phyloP scores from a whole-genome alignment of 2,113 vertebrate genomes.

The Acrocephalus arundinaceus region DNA sequence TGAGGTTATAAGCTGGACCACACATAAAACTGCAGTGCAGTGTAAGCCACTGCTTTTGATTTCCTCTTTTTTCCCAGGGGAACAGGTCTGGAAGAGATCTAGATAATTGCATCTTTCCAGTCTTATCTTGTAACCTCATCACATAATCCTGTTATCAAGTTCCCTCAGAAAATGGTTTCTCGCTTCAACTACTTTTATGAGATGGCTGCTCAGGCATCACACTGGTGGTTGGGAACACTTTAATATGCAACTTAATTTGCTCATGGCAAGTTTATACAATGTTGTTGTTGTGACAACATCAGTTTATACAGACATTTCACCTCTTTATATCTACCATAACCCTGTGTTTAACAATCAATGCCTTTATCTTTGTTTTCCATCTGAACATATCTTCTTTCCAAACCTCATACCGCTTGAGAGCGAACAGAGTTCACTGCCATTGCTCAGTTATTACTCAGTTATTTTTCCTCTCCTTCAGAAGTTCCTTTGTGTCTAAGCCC shows the following conservation, averaged over 20 bases:
- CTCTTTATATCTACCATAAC: conserved; percentile 18
- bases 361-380: not conserved
- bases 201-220: conserved; percentile 14
- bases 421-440: not conserved
- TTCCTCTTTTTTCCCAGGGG: not conserved
- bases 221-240: not conserved
- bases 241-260: conserved; percentile 21
- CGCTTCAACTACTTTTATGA: conserved; percentile 50
- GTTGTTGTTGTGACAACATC: not conserved
- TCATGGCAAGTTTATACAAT: conserved; percentile 25
- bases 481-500: not conserved
- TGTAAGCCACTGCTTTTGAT: not conserved
- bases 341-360: not conserved
- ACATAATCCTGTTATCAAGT: conserved; percentile 55
- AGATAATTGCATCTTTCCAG: conserved; percentile 34
- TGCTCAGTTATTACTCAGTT: not conserved
- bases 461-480: not conserved
- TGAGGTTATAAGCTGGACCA: not conserved
- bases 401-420: not conserved
- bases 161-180: conserved; percentile 49
- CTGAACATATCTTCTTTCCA: not conserved
- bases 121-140: conserved; percentile 55
- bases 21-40: not conserved
- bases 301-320: conserved; percentile 14
- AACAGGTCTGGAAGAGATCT: conserved; percentile 1